Evolutionary conservation across 2,888 invertebrate species (phyloP), one percentile per base, ranked within the genome.

Genomic region (Dryocosmus kuriphilus): DNA sequence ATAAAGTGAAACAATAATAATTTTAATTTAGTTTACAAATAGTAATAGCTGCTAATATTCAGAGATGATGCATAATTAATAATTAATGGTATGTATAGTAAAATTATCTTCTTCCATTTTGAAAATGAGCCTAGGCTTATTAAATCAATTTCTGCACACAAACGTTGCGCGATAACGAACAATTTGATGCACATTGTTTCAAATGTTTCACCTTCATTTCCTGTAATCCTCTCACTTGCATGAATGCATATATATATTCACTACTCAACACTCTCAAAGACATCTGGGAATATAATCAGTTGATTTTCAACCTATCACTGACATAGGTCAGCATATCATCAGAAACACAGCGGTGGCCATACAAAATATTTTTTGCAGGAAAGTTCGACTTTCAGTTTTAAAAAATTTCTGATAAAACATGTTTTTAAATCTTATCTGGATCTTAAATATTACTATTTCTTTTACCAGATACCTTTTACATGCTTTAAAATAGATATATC

Each of bases 261-360:
- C n/a, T n/a, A n/a, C n/a, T n/a, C n/a, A 51, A 9, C 46, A 46
- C 30, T 30, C 51, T 51, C 46, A 71, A 71, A 51, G 30, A 11
- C n/a, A 71, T 14, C n/a, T 51, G 51, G 51, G 71, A 51, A 71
- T 71, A 51, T 51, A 67, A 41, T 67, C 71, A 71, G 32, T 51
- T 51, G 71, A 46, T 30, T 51, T 19, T 51, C 30, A 71, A 30
- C 19, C 71, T 51, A 46, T 51, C n/a, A 19, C 46, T 71, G 71
- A 67, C 71, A 71, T 71, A 71, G 46, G 46, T 67, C 67, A 46
- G 27, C 41, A 46, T 27, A 67, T 67, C 38, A 38, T 65, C 46
- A 41, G 67, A 67, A 55, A 2, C 1, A 55, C 22, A 22, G 9
- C n/a, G 55, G 55, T n/a, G 14, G 14, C 1, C 16, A 41, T 16